Conservation (phyloP, 1,140 invertebrate genomes). For the Camponotus floridanus region DNA sequence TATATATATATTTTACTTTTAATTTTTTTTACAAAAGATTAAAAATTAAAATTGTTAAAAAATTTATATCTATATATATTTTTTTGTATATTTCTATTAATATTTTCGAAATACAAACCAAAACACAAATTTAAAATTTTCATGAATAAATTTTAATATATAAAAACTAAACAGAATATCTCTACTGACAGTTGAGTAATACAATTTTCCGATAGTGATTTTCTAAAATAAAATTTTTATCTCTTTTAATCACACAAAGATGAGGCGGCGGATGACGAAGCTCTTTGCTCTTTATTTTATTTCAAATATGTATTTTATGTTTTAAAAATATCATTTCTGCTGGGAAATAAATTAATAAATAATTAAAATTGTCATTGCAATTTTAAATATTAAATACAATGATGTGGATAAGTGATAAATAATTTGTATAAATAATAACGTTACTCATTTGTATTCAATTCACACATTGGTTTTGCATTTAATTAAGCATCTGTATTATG, state of each 20-base stretch:
- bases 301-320: not conserved
- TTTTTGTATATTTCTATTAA: no score
- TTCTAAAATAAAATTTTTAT: no score
- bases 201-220: no score
- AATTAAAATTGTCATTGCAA: not conserved
- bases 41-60: no score
- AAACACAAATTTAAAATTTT: not conserved
- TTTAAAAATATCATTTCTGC: not conserved
- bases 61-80: not conserved
- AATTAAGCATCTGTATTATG: slow-evolving; percentile 73
- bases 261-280: no score
- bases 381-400: not conserved
- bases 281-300: not conserved
- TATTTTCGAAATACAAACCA: not conserved
- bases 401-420: not conserved
- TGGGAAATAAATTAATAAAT: not conserved
- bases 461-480: slow-evolving; percentile 55
- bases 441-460: slow-evolving; percentile 66
- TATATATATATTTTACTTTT: no score
- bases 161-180: not conserved
- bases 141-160: not conserved
- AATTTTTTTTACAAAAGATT: not conserved
- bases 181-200: no score
- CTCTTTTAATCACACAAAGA: no score
- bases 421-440: slow-evolving; percentile 47